Percentiles rank a stretch among this genome's conserved stretches.
These are phyloP conservation scores for Chaunax sp. DNA, from an alignment of 2,797 vertebrate genomes.

Conservation along the genomic window DNA sequence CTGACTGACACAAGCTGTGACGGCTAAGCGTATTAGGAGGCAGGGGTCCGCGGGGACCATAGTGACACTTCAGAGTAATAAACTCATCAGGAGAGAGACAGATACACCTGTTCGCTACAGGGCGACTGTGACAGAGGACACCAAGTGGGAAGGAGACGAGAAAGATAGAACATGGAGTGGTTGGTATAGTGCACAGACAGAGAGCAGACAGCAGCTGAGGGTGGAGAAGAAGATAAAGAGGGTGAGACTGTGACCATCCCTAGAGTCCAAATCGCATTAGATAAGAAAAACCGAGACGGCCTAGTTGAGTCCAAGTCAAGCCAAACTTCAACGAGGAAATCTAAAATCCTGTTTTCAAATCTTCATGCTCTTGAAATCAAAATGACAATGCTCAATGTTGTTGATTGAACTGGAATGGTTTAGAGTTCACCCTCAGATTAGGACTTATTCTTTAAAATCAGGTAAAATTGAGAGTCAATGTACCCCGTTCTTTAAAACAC, in stretches of 20 bases:
- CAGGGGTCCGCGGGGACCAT: constrained; percentile 72
- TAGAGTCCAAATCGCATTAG: constrained; percentile 54
- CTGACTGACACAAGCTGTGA: constrained; percentile 77
- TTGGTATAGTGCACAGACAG: constrained; percentile 27
- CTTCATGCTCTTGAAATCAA: constrained; percentile 35
- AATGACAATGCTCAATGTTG: constrained; percentile 34
- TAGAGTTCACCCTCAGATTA: constrained; percentile 15
- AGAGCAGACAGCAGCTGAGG: constrained; percentile 34
- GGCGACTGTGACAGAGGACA: constrained; percentile 72
- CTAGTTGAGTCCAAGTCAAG: constrained; percentile 58
- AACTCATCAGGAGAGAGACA: constrained; percentile 81
- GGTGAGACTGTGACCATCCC: constrained; percentile 46
- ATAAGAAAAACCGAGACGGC: constrained; percentile 58
- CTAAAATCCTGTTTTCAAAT: constrained; percentile 43
- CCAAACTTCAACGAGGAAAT: constrained; percentile 51
- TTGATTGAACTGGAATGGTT: constrained; percentile 15
- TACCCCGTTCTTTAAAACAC: background rate
- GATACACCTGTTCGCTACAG: constrained; percentile 80
- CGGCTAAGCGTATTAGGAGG: constrained; percentile 80
- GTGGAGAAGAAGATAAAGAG: constrained; percentile 37
- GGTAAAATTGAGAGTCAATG: constrained; percentile 5
- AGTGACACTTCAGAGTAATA: constrained; percentile 81
- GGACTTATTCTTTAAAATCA: constrained; percentile 17
- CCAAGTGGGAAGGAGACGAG: constrained; percentile 35
- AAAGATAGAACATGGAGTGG: constrained; percentile 34